Conservation (phyloP, 2,888 invertebrate species). For the Alcis repandata region DNA sequence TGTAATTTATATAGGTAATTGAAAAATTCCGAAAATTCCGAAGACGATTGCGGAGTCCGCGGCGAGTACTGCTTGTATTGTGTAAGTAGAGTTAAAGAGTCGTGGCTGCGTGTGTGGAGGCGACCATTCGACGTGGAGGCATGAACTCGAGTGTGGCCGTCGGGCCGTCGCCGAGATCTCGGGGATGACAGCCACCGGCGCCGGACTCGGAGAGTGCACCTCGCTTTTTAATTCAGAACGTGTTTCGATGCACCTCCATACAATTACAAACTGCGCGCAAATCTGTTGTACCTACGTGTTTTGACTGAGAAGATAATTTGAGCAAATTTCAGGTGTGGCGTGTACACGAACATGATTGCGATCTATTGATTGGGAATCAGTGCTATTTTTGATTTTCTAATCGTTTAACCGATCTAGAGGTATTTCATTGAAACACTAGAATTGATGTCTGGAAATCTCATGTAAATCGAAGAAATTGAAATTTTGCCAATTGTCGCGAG, state of each 20-base stretch:
- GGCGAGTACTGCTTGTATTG: constrained; percentile 12
- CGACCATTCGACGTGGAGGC: constrained; percentile 73
- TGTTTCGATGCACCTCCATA: constrained; percentile 56
- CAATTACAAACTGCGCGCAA: constrained; percentile 51
- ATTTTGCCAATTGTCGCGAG: no score
- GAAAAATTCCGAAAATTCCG: constrained; percentile 66
- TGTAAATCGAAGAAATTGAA: no score
- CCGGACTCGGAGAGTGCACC: constrained; percentile 58
- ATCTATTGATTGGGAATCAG: constrained; percentile 13
- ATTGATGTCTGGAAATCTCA: no score
- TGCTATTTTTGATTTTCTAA: no score
- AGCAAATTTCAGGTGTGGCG: constrained; percentile 6
- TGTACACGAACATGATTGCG: not conserved
- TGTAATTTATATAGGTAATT: constrained; percentile 64
- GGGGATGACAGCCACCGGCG: constrained; percentile 65
- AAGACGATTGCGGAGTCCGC: constrained; percentile 45
- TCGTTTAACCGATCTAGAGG: no score
- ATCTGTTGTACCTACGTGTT: constrained; percentile 36
- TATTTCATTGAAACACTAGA: not conserved
- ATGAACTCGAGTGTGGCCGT: constrained; percentile 71
- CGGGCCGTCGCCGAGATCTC: constrained; percentile 51
- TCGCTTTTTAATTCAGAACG: constrained; percentile 70
- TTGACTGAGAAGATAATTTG: constrained; percentile 9
- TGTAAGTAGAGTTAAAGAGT: constrained; percentile 4
- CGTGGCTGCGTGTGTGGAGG: constrained; percentile 50